Evolutionary conservation across 2,888 invertebrate genomes (phyloP).

Genomic region (Hydroisotoma schaefferi): DNA sequence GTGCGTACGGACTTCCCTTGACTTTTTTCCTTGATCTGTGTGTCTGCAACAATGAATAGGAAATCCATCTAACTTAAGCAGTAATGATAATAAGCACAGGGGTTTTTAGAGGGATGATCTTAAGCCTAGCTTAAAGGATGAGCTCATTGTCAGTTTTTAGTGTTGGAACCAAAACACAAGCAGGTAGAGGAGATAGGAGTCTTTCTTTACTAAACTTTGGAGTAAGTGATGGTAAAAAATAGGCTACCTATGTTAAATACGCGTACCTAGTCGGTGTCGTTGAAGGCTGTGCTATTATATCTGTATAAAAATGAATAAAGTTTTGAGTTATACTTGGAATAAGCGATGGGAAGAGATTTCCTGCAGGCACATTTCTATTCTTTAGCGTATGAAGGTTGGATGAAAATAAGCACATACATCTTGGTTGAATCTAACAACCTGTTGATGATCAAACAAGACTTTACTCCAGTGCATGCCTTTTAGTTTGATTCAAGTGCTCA

Average conservation of each 20-base stretch:
- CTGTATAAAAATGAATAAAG: background rate
- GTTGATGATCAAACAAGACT: slow-evolving; percentile 22
- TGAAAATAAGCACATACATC: slow-evolving; percentile 17
- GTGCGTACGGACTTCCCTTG: slow-evolving; percentile 16
- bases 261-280: no score
- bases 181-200: background rate
- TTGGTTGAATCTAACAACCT: slow-evolving; percentile 21
- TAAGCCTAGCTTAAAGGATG: slow-evolving; percentile 6
- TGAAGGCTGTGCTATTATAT: no score
- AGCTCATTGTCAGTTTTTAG: slow-evolving; percentile 7
- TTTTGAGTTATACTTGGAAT: no score
- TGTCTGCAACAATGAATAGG: slow-evolving; percentile 14
- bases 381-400: slow-evolving; percentile 17
- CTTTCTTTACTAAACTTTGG: no score
- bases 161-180: background rate
- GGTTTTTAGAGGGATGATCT: slow-evolving; percentile 10
- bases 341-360: slow-evolving; percentile 29
- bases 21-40: slow-evolving; percentile 19
- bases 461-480: slow-evolving; percentile 13
- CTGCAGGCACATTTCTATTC: slow-evolving; percentile 21
- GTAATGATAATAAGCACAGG: background rate
- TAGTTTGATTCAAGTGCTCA: slow-evolving; percentile 17
- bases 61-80: slow-evolving; percentile 1
- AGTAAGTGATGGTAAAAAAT: no score
- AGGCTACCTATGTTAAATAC: background rate